Base-by-base conservation (phyloP, 2,888 invertebrate species). In the Lottia scabra region DNA sequence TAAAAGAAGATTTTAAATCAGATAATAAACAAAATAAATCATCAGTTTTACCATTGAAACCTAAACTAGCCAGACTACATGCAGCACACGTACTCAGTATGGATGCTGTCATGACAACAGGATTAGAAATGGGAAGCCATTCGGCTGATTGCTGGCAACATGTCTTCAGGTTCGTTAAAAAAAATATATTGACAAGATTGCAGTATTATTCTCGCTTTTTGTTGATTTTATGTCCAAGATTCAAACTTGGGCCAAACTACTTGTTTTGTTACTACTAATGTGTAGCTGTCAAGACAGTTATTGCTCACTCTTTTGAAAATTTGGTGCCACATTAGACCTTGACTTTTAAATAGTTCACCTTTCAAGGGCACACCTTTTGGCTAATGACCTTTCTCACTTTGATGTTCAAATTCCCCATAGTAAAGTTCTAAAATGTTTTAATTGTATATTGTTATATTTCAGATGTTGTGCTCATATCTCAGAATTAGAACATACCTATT, bases 121-220 rank as follows among this genome's bases (percentile, higher is more conserved):
- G 97, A 1, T 91, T 98, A 68, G 97, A 97, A 86, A 92, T 97
- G 10, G 97, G 96, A 5, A 96, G 96, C 56, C 96, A 97, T 85
- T 95, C 97, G 38, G 93, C 95, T 23, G 95, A 96, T 79, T 98
- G 98, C 85, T 98, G 98, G 98, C 95, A 95, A 77, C 97, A 98
- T 87, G 95, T 98, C 75, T 96, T 99, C 87, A 94, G 95, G 89
- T 88, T n/a, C 5, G 62, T 16, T 19, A 1, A 16, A 56, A 23
- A 19, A 19, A 56, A 56, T 16, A 56, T 56, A 15, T 16, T 16
- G 3, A 19, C 5, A 30, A 4, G 5, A 5, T 30, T 30, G 30
- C n/a, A n/a, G n/a, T n/a, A n/a, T n/a, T n/a, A n/a, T n/a, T n/a
- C n/a, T n/a, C n/a, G 30, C 5, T 5, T 30, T 30, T 2, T 30